Evolutionary conservation across 2,113 vertebrate genomes (phyloP), one percentile per base, ranked within the genome.

Genomic region (Pangasianodon hypophthalmus): DNA sequence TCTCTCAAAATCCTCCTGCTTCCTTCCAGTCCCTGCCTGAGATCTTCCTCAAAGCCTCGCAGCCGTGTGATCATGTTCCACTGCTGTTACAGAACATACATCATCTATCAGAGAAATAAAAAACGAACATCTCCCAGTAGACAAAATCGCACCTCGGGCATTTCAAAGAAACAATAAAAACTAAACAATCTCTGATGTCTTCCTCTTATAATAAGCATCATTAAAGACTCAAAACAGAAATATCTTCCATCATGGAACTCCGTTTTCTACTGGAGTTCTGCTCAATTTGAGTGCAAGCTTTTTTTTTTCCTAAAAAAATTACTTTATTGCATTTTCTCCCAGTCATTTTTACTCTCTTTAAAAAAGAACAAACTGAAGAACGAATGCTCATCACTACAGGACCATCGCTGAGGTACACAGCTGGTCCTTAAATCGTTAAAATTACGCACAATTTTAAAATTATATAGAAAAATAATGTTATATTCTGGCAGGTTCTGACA

Each of bases 11-110:
- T 83, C 87, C 80, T 82, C 24, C 62, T 64, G 86, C 52, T 58
- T 60, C 41, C 88, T 44, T 41, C 82, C 88, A 84, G 81, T 48
- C 87, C 46, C 82, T 8, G 64, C 32, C 64, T 29, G 80, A 41
- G 80, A 58, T 58, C 80, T 24, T 54, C 82, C 54, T 73, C 32
- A 89, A 77, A 89, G 69, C 67, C 67, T 56, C 37, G 0, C 14
- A 10, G 54, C 41, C 81, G 21, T 24, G 54, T 46, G 67, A 67
- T 50, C 62, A 58, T 1, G 54, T 58, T 58, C 62, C 79, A 44
- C 75, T 37, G 73, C 73, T 81, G 44, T 46, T 21, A 37, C 21
- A 52, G 44, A 67, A 21, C 44, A 44, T 32, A 64, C 16, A 18
- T 54, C 80, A 48, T 89, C 67, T 67, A 16, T 60, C 50, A 75